phyloP scores from a whole-genome alignment of 2,888 invertebrate genomes.

The Dermolepida albohirtum region DNA sequence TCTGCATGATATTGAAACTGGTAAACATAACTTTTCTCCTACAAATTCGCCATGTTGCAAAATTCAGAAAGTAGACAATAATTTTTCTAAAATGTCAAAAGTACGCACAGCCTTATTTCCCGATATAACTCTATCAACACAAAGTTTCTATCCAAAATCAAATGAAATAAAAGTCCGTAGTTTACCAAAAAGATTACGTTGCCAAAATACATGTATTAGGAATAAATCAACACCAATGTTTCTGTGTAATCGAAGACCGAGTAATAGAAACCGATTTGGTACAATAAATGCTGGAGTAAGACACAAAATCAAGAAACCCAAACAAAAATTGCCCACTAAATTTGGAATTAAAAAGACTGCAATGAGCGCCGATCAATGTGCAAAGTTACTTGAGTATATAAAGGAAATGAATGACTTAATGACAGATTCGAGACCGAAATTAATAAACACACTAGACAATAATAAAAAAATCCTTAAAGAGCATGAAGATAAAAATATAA shows the following conservation, averaged over 20 bases:
- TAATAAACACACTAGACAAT: slow-evolving; percentile 33
- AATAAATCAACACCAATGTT: slow-evolving; percentile 43
- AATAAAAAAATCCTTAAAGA: slow-evolving; percentile 20
- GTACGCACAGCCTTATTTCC: slow-evolving; percentile 62
- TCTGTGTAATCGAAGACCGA: slow-evolving; percentile 60
- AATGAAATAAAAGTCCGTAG: slow-evolving; percentile 38
- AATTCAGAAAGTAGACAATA: slow-evolving; percentile 48
- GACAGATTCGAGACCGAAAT: slow-evolving; percentile 35
- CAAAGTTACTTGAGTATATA: slow-evolving; percentile 31
- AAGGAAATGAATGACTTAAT: slow-evolving; percentile 35
- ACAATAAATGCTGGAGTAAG: slow-evolving; percentile 76
- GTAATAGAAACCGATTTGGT: slow-evolving; percentile 65
- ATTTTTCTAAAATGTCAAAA: slow-evolving; percentile 55
- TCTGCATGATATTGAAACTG: slow-evolving; percentile 45
- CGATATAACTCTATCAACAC: slow-evolving; percentile 66
- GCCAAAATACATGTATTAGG: slow-evolving; percentile 37
- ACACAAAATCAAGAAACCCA: slow-evolving; percentile 74
- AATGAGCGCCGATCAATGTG: slow-evolving; percentile 53
- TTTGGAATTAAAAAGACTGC: slow-evolving; percentile 54
- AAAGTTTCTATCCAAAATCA: slow-evolving; percentile 70
- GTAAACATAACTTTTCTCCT: slow-evolving; percentile 47
- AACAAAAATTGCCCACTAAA: slow-evolving; percentile 61
- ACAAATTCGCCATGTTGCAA: slow-evolving; percentile 43
- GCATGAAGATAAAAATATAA: background rate
- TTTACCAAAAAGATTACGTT: slow-evolving; percentile 11